Conservation (phyloP, 2,888 invertebrate species). For the Arctia plantaginis region DNA sequence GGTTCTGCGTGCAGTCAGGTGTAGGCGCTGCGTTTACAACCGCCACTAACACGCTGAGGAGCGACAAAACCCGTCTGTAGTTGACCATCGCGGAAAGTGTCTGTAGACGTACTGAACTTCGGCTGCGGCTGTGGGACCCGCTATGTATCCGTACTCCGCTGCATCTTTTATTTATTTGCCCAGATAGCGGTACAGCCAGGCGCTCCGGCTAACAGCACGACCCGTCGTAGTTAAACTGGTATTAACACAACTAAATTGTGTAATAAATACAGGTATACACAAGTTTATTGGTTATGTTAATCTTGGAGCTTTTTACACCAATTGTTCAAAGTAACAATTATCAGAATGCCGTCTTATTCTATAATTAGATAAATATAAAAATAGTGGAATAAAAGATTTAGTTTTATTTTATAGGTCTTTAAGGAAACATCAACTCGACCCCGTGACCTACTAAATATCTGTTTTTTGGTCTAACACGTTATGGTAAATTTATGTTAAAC, state of each 20-base stretch:
- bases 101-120: conserved; percentile 72
- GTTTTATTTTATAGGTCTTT: conserved; percentile 28
- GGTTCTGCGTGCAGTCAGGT: conserved; percentile 52
- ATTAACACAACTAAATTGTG: conserved; percentile 69
- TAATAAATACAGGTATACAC: conserved; percentile 60
- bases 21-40: conserved; percentile 61
- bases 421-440: conserved; percentile 32
- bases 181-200: conserved; percentile 83
- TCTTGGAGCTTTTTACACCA: conserved; percentile 1
- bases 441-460: conserved; percentile 44
- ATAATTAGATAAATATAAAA: background rate
- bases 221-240: conserved; percentile 76
- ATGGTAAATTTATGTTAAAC: background rate
- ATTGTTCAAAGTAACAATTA: background rate
- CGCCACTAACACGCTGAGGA: conserved; percentile 57
- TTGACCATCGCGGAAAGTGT: conserved; percentile 80
- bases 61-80: conserved; percentile 77
- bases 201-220: conserved; percentile 67
- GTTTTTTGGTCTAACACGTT: background rate
- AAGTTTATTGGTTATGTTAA: conserved; percentile 36
- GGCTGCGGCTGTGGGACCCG: conserved; percentile 67
- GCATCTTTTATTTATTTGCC: conserved; percentile 85
- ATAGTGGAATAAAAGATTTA: too few relatives aligned
- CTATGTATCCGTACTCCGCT: conserved; percentile 78
- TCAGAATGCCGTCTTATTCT: background rate